Evolutionary conservation across 2,888 invertebrate species (phyloP), one percentile per base, ranked within the genome.

Genomic region (Nasonia oneida): DNA sequence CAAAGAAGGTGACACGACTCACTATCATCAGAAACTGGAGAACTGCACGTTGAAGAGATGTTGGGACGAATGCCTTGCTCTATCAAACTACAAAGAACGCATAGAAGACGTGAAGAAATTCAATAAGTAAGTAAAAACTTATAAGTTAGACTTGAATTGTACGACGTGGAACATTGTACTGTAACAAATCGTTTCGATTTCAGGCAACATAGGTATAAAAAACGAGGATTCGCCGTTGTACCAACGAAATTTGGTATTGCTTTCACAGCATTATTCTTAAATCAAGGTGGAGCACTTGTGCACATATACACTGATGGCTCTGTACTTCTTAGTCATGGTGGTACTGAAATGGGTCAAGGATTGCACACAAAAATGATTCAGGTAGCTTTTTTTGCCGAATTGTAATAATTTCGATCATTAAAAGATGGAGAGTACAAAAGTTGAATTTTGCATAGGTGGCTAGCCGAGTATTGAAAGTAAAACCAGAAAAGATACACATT

Each of bases 281-380:
- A 98, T 92, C 98, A 98, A 94, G 96, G 96, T 2, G 98, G 98
- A 10, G 98, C 98, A 0, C 94, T 99, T 81, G 95, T 99, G 1
- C 95, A 97, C 70, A 95, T 98, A n/a, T 98, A 99, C 91, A 94
- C 94, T 0, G 97, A 98, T 93, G 98, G 98, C 1, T 98, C 98
- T 0, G 97, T 99, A 3, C 94, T 99, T 15, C 90, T 99, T 29
- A 96, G 97, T 0, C 98, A 98, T 92, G 98, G 98, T 53, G 99
- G 98, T n/a, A 97, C 97, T 12, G 99, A 99, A 95, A 99, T 99
- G 97, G 99, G 99, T 0, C 99, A 99, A 94, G 99, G 99, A 1
- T 94, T 99, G 5, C 97, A 98, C 92, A 99, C 98, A 0, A 99
- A 99, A 94, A 98, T 98, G 97, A 96, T 98, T 81, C 98, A 99